Conservation (phyloP, 2,888 invertebrate genomes). For the Ligdia adustata region DNA sequence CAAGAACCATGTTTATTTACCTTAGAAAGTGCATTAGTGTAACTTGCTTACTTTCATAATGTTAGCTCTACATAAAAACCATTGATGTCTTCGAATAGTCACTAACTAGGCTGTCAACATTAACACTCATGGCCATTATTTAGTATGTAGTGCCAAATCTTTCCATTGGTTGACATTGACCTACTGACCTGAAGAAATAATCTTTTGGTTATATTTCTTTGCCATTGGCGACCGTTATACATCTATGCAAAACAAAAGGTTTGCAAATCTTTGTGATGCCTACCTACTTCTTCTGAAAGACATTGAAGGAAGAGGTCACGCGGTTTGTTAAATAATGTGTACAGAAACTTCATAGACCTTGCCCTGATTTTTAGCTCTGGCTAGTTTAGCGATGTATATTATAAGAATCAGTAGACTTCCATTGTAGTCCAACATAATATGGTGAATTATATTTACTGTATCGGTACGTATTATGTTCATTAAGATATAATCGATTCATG, state of each 20-base stretch:
- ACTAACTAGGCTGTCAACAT: slow-evolving; percentile 7
- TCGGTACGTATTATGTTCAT: too few species aligned
- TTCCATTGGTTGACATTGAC: slow-evolving; percentile 21
- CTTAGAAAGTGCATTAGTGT: slow-evolving; percentile 12
- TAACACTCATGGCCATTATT: slow-evolving; percentile 20
- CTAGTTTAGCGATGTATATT: too few species aligned
- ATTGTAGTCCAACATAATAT: too few species aligned
- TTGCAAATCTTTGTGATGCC: slow-evolving; percentile 21
- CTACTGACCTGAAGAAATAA: slow-evolving; percentile 19
- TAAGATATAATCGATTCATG: too few species aligned
- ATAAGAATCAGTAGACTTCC: too few species aligned
- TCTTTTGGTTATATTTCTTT: slow-evolving; percentile 15
- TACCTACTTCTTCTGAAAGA: slow-evolving; percentile 17
- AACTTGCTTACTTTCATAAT: slow-evolving; percentile 1
- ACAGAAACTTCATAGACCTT: too few species aligned
- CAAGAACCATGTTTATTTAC: too few species aligned
- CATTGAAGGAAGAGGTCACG: slow-evolving; percentile 2
- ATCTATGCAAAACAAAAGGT: slow-evolving; percentile 14
- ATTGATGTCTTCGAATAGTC: slow-evolving; percentile 6
- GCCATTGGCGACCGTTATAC: slow-evolving; percentile 14
- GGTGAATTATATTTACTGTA: too few species aligned
- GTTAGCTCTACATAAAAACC: slow-evolving; percentile 3
- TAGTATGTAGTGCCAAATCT: slow-evolving; percentile 11
- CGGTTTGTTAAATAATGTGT: neutral
- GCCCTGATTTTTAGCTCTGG: too few species aligned